Conservation (phyloP, 1,140 invertebrate species). For the Colletes gigas region DNA sequence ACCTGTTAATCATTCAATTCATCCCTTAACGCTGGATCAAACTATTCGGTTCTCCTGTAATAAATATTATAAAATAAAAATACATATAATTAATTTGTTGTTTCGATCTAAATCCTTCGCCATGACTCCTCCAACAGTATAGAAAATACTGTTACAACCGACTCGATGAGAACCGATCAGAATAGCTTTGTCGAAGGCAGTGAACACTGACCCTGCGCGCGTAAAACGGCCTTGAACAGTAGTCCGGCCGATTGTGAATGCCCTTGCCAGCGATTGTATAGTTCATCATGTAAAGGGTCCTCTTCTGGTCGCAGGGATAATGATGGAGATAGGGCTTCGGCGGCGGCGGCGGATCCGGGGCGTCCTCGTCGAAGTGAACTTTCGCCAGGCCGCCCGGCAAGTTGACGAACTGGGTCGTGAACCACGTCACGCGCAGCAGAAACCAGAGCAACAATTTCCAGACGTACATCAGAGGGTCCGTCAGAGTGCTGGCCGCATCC, state of each 20-base stretch:
- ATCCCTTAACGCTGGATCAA: no score
- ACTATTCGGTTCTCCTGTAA: no score
- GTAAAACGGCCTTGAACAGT: constrained; percentile 74
- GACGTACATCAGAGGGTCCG: constrained; percentile 69
- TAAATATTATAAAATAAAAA: no score
- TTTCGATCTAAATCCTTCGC: no score
- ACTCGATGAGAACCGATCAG: no score
- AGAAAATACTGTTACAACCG: no score
- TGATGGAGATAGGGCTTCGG: constrained; percentile 73
- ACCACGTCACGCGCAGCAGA: constrained; percentile 68
- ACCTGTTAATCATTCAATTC: constrained; percentile 81
- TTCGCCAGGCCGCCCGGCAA: constrained; percentile 70
- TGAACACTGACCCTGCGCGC: constrained; percentile 71
- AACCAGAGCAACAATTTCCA: constrained; percentile 72
- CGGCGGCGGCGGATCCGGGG: constrained; percentile 73
- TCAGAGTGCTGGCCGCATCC: constrained; percentile 65
- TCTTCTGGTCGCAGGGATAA: constrained; percentile 85
- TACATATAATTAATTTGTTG: no score
- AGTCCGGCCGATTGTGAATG: constrained; percentile 65
- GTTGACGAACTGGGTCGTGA: constrained; percentile 68
- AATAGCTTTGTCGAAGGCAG: not conserved
- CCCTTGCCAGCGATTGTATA: constrained; percentile 77
- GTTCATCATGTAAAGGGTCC: constrained; percentile 86
- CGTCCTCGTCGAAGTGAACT: constrained; percentile 71
- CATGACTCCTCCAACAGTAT: no score